Conservation (phyloP, 2,888 invertebrate genomes). For the Aricia artaxerxes region DNA sequence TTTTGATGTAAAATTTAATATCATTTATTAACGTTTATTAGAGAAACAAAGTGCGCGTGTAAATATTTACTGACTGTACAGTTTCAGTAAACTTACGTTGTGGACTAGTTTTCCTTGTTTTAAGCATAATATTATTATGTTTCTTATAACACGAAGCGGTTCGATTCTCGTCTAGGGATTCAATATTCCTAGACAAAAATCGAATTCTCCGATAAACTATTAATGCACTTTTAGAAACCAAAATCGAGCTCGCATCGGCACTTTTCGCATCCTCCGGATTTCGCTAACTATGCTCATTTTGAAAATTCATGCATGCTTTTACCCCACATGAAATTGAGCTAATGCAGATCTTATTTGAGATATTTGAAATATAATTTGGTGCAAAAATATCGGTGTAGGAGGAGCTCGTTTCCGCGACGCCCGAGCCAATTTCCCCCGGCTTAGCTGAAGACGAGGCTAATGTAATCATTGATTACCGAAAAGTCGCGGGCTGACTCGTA, state of each 20-base stretch:
- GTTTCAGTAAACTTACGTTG: not conserved
- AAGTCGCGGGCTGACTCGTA: not conserved
- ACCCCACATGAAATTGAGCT: not conserved
- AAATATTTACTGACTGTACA: not conserved
- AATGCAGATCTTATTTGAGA: slow-evolving; percentile 1
- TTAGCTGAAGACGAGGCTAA: slow-evolving; percentile 36
- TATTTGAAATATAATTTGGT: not conserved
- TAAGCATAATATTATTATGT: no score
- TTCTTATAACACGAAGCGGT: not conserved
- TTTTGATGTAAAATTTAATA: slow-evolving; percentile 23
- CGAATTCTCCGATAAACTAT: not conserved
- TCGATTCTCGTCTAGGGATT: not conserved
- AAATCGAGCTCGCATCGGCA: not conserved
- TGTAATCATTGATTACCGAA: slow-evolving; percentile 33
- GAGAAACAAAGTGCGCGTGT: not conserved
- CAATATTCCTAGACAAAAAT: not conserved
- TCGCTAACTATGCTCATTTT: not conserved
- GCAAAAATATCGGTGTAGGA: slow-evolving; percentile 10
- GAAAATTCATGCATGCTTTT: not conserved
- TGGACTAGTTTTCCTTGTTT: no score
- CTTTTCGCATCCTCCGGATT: not conserved
- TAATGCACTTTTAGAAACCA: not conserved
- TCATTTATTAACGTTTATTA: slow-evolving; percentile 14
- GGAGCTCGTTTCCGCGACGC: slow-evolving; percentile 4
- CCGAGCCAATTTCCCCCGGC: slow-evolving; percentile 33